Base-by-base conservation (phyloP, 1,140 invertebrate genomes). In the Temnothorax longispinosus region DNA sequence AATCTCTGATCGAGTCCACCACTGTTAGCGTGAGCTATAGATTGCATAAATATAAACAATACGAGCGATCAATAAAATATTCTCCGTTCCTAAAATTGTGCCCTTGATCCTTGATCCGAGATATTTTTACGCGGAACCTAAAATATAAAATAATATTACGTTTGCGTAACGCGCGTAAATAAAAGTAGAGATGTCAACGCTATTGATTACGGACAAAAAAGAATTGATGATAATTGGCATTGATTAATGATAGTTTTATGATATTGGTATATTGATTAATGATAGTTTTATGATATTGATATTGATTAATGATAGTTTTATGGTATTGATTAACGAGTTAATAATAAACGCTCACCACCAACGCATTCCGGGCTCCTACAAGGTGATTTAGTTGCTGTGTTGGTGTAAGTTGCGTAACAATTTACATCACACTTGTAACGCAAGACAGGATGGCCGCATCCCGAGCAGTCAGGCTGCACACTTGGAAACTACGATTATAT, bases 401-500 rank as follows among this genome's bases (percentile, higher is more conserved):
- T 54, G 35, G 54, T n/a, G 6, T 71, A 13, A 64, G 35, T 32
- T 64, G 56, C 18, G 18, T 78, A 56, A 71, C 88, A 89, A n/a
- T 38, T 85, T 44, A 60, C 47, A 18, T 87, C 65, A 38, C 85
- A 87, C 10, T 13, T 88, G 74, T 67, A 82, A 11, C 84, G 72
- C 0, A 81, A 64, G n/a, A 92, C 56, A n/a, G 92, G 89, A 87
- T 89, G 88, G 13, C 27, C 58, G 62, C 94, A 94, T 38, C 52
- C 72, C 0, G 92, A 93, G 44, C 94, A 94, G 52, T 94, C 93
- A 3, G 87, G 38, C 15, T 81, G 41, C 11, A 15, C 52, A 10
- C 60, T 44, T 44, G 74, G n/a, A 77, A 47, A 3, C 50, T 67
- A 32, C 62, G 15, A 67, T 67, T 67, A 47, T 67, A 47, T 18